A percentile compares a stretch with the other conserved stretches of the same genome.
phyloP scores from a whole-genome alignment of 2,113 vertebrate species.

The Corydoras sp. region DNA sequence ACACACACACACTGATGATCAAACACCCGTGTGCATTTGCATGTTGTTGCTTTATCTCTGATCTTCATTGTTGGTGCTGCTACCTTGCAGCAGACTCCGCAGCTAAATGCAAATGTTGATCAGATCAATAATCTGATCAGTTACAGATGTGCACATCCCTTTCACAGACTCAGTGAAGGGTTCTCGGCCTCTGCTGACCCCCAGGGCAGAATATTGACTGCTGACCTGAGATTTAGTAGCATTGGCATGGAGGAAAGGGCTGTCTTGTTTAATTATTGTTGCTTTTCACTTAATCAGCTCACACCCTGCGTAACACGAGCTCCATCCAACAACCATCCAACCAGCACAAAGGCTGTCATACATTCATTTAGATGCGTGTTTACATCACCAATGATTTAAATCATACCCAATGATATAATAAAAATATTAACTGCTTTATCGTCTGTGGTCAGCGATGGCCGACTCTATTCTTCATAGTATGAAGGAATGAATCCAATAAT shows the following conservation, averaged over 20 bases:
- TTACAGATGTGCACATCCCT: slow-evolving; percentile 28
- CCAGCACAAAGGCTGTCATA: no score
- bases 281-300: slow-evolving; percentile 7
- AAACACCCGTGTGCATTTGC: background rate
- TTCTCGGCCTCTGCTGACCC: background rate
- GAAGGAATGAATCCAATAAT: no score
- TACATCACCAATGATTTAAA: no score
- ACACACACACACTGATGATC: background rate
- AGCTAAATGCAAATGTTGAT: slow-evolving; percentile 53
- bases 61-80: slow-evolving; percentile 6
- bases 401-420: no score
- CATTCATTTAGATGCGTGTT: no score
- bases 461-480: no score
- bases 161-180: slow-evolving; percentile 16
- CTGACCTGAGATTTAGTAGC: slow-evolving; percentile 29
- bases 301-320: background rate
- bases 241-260: background rate
- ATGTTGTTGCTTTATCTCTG: background rate
- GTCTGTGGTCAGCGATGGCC: no score
- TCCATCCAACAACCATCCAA: background rate
- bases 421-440: no score
- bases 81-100: slow-evolving; percentile 36
- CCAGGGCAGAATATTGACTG: slow-evolving; percentile 28
- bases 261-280: slow-evolving; percentile 9
- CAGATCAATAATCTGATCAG: slow-evolving; percentile 52